Conservation (phyloP, 2,888 invertebrate species). For the Synergus umbraculus region DNA sequence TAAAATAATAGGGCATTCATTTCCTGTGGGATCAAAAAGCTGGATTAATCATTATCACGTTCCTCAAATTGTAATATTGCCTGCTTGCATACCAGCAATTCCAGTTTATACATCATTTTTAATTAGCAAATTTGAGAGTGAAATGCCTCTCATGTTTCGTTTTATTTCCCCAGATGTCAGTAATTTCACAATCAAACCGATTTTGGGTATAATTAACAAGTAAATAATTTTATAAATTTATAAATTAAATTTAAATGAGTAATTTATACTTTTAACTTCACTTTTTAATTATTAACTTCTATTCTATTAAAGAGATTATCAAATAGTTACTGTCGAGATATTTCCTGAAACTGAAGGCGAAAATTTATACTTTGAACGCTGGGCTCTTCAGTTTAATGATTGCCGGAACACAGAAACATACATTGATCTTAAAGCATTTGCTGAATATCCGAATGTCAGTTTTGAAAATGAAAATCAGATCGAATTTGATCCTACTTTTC, state of each 20-base stretch:
- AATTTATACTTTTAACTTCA: background rate
- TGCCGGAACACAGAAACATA: constrained; percentile 66
- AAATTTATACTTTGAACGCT: constrained; percentile 75
- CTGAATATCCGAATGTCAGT: constrained; percentile 71
- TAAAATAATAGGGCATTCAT: constrained; percentile 63
- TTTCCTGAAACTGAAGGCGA: constrained; percentile 64
- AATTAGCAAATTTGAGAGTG: constrained; percentile 70
- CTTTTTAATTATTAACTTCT: background rate
- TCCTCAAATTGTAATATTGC: constrained; percentile 68
- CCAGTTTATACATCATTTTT: constrained; percentile 73
- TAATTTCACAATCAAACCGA: constrained; percentile 76
- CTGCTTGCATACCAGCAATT: constrained; percentile 65
- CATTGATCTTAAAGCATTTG: constrained; percentile 75
- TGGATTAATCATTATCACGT: constrained; percentile 69
- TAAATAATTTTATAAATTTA: constrained; percentile 44
- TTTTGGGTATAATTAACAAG: constrained; percentile 74
- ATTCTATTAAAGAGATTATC: constrained; percentile 62
- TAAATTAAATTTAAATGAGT: constrained; percentile 23
- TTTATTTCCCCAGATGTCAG: constrained; percentile 75
- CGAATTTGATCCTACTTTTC: constrained; percentile 71
- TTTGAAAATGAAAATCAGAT: constrained; percentile 71
- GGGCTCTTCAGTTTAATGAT: constrained; percentile 77
- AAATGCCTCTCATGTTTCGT: constrained; percentile 76
- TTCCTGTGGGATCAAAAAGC: constrained; percentile 53
- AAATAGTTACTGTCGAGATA: constrained; percentile 75